Conservation (phyloP, 2,888 invertebrate species). For the Dryobotodes eremita region DNA sequence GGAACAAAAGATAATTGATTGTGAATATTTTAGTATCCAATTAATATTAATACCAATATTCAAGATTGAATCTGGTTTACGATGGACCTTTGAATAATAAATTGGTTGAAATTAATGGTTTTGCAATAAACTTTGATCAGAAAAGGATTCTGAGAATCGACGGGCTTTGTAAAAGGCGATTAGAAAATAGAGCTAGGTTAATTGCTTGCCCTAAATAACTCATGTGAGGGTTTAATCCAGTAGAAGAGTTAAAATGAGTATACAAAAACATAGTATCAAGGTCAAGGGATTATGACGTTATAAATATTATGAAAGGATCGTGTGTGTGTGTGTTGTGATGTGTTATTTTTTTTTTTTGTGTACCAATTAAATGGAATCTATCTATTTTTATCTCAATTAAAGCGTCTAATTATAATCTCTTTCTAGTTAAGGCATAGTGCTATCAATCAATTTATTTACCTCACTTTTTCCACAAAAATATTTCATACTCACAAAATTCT, state of each 20-base stretch:
- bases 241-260: neutral
- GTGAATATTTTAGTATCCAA: slow-evolving; percentile 30
- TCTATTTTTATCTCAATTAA: neutral
- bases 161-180: neutral
- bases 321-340: too few relatives aligned
- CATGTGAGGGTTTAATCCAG: neutral
- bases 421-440: neutral
- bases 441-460: neutral
- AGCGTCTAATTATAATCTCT: neutral
- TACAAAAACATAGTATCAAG: neutral
- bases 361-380: too few relatives aligned
- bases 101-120: slow-evolving; percentile 34
- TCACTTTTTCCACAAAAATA: neutral
- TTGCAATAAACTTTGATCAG: slow-evolving; percentile 1
- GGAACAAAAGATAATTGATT: slow-evolving; percentile 81
- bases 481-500: neutral
- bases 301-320: too few relatives aligned
- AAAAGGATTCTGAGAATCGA: neutral
- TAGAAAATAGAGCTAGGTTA: slow-evolving; percentile 8
- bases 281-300: neutral
- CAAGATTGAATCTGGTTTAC: slow-evolving; percentile 31
- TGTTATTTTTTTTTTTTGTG: too few relatives aligned
- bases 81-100: slow-evolving; percentile 41
- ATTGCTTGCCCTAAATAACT: slow-evolving; percentile 9
- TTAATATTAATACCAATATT: slow-evolving; percentile 29